These are phyloP conservation scores for Drosophila trapezifrons DNA, from an alignment of 1,140 invertebrate species.

Conservation along the genomic window DNA sequence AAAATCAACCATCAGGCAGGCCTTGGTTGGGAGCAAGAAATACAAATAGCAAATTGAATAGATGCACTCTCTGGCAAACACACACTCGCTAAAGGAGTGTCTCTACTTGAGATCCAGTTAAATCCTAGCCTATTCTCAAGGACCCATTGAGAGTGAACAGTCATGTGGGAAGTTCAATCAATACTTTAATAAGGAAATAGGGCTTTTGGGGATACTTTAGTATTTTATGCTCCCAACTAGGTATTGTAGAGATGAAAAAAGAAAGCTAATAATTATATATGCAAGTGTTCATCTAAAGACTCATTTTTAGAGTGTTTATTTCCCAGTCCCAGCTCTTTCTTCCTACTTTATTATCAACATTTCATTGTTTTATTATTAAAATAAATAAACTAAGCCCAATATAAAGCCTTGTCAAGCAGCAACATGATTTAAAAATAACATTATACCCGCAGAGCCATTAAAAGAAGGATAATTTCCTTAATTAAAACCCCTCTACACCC, in stretches of 20 bases:
- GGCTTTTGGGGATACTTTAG: background rate
- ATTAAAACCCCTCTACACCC: background rate
- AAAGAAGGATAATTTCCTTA: constrained; percentile 7
- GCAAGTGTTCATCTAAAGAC: too few relatives aligned
- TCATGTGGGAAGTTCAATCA: constrained; percentile 8
- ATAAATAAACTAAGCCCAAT: background rate
- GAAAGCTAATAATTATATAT: too few relatives aligned
- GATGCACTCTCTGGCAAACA: background rate
- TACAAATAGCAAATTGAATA: constrained; percentile 29
- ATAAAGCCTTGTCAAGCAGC: too few relatives aligned
- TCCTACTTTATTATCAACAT: too few relatives aligned
- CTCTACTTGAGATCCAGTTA: background rate
- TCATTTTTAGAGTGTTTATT: too few relatives aligned
- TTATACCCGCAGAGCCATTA: background rate
- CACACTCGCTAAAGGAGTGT: background rate
- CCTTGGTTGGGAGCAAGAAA: constrained; percentile 5
- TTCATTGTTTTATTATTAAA: background rate
- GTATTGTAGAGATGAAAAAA: too few relatives aligned
- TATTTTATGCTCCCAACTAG: too few relatives aligned
- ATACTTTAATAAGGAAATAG: background rate
- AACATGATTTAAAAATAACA: background rate
- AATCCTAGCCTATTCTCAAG: background rate
- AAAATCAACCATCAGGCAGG: constrained; percentile 28
- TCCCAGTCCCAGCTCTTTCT: too few relatives aligned
- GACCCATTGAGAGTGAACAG: too few relatives aligned